A percentile compares a stretch with the other conserved stretches of the same genome.
phyloP scores from a whole-genome alignment of 2,797 vertebrate species.

The Acomys russatus region DNA sequence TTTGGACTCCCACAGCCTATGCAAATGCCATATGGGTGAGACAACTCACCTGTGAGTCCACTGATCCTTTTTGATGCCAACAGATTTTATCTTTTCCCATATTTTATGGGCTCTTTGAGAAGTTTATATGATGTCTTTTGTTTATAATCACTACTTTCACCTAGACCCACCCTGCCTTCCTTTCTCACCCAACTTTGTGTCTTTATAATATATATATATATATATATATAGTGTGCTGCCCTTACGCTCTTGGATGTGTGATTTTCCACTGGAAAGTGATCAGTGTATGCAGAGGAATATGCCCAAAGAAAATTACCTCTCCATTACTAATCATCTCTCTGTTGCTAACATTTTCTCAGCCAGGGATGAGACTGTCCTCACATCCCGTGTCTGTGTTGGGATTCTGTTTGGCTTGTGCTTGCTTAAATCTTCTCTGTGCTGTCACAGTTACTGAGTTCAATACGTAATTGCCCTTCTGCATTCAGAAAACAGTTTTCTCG shows the following conservation, averaged over 20 bases:
- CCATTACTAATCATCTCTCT: background rate
- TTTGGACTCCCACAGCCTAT: background rate
- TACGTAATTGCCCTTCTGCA: background rate
- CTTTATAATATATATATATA: background rate
- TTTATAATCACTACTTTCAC: background rate
- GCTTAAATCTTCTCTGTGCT: background rate
- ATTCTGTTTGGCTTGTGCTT: background rate
- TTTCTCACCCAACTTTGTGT: background rate
- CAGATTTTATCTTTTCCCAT: background rate
- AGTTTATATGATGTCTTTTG: background rate
- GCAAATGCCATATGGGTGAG: background rate
- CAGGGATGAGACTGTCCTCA: background rate
- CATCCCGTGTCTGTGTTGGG: background rate
- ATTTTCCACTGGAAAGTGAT: background rate
- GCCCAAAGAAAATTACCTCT: background rate
- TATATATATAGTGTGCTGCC: background rate
- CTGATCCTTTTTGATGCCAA: background rate
- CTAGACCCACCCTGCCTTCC: background rate
- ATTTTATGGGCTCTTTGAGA: background rate
- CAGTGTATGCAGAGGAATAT: background rate
- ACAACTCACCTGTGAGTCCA: background rate
- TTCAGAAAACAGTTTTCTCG: background rate
- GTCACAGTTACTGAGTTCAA: background rate
- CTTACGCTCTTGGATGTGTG: background rate
- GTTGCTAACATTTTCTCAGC: background rate